Conservation (phyloP, 2,888 invertebrate genomes). For the Drosophila austrosaltans region DNA sequence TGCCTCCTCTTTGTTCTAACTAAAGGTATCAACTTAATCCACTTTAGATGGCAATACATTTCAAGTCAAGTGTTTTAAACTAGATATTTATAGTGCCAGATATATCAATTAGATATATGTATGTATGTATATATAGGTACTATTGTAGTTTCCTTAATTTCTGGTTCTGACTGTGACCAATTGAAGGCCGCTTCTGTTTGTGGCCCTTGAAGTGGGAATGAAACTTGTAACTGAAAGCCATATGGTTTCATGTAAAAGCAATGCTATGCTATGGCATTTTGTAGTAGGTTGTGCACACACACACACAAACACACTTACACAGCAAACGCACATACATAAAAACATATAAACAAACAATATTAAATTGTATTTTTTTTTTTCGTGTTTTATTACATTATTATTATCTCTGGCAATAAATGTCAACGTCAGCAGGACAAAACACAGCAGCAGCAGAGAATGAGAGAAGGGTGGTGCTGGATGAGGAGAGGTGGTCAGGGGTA, state of each 20-base stretch:
- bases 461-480: slow-evolving; percentile 15
- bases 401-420: slow-evolving; percentile 80
- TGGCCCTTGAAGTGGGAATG: slow-evolving; percentile 9
- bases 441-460: slow-evolving; percentile 40
- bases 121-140: too few relatives aligned
- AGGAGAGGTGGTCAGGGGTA: slow-evolving; percentile 5
- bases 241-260: slow-evolving; percentile 13
- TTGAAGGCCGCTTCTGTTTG: slow-evolving; percentile 4
- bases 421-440: slow-evolving; percentile 79
- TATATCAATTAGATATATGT: too few relatives aligned
- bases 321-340: neutral
- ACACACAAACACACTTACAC: neutral
- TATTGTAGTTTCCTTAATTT: neutral
- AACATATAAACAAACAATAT: slow-evolving; percentile 75
- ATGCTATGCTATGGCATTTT: slow-evolving; percentile 12
- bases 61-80: too few relatives aligned
- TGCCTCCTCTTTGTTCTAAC: too few relatives aligned
- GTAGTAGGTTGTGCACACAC: slow-evolving; percentile 4
- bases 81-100: too few relatives aligned
- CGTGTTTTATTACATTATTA: slow-evolving; percentile 77
- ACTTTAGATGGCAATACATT: too few relatives aligned
- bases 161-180: neutral
- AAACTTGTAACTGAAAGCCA: slow-evolving; percentile 11
- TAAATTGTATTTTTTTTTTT: slow-evolving; percentile 74
- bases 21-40: too few relatives aligned